Conservation (phyloP, 2,888 invertebrate species). For the Antitype chi region DNA sequence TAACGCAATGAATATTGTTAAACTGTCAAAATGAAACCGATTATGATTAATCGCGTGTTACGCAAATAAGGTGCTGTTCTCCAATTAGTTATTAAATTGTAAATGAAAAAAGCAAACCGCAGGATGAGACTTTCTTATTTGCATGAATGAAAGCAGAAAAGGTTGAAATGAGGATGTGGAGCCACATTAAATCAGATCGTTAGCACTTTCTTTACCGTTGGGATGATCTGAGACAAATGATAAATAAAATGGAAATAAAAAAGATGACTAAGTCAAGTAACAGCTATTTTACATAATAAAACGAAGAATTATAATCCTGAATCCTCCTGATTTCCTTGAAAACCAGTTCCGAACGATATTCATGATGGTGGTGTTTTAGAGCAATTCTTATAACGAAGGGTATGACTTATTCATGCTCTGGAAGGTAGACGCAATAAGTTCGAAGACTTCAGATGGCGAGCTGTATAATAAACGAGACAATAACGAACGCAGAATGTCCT, state of each 20-base stretch:
- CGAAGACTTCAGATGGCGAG: slow-evolving; percentile 78
- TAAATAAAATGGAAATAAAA: neutral
- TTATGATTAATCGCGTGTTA: too few relatives aligned
- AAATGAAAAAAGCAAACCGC: neutral
- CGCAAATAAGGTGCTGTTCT: too few relatives aligned
- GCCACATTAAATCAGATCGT: neutral
- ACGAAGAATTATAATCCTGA: slow-evolving; percentile 17
- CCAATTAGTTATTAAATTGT: slow-evolving; percentile 25
- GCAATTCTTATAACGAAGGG: slow-evolving; percentile 87
- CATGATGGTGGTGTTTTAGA: slow-evolving; percentile 77
- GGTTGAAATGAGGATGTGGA: neutral
- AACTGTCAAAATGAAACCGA: too few relatives aligned
- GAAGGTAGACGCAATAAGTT: slow-evolving; percentile 85
- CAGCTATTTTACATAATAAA: slow-evolving; percentile 4
- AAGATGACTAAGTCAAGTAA: neutral
- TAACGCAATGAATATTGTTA: too few relatives aligned
- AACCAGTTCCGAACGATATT: slow-evolving; percentile 61
- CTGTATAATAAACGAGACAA: slow-evolving; percentile 86
- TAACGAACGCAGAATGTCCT: slow-evolving; percentile 76
- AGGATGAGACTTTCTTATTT: slow-evolving; percentile 2
- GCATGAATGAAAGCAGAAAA: slow-evolving; percentile 6
- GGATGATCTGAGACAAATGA: neutral
- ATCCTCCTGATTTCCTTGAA: slow-evolving; percentile 32
- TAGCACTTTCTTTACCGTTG: neutral
- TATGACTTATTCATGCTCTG: slow-evolving; percentile 88